Evolutionary conservation across 1,140 invertebrate genomes (phyloP).

Genomic region (Pseudomyrmex concolor): DNA sequence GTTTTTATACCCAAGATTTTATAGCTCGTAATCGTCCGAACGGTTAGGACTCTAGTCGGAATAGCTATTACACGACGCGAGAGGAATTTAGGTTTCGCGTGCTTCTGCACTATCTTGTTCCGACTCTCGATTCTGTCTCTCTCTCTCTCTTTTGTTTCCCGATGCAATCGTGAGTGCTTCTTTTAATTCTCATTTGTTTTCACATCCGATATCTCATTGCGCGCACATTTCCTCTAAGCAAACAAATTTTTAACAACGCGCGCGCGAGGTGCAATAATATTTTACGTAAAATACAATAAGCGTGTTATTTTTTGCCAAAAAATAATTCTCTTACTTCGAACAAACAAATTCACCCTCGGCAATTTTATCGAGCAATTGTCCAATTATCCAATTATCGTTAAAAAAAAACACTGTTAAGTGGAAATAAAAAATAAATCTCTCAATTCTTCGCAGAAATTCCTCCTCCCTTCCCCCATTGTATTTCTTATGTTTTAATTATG

Average conservation of each 20-base stretch:
- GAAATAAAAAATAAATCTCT: not conserved
- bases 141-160: conserved; percentile 30
- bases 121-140: not conserved
- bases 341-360: no score
- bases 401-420: no score
- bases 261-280: not conserved
- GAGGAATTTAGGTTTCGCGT: conserved; percentile 74
- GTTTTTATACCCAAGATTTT: conserved; percentile 73
- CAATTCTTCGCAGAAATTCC: not conserved
- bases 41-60: conserved; percentile 69
- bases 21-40: conserved; percentile 75
- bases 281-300: no score
- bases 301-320: no score
- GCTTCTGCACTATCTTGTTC: conserved; percentile 61
- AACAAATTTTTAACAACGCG: conserved; percentile 1
- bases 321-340: no score
- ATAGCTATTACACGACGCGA: conserved; percentile 69
- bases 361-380: no score
- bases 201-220: not conserved
- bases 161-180: not conserved
- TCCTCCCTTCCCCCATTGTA: no score
- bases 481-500: not conserved
- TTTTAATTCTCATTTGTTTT: no score
- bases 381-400: no score
- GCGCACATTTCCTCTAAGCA: not conserved